A percentile compares a stretch with the other conserved stretches of the same genome.
phyloP scores from a whole-genome alignment of 2,888 invertebrate species.

The Ochropleura leucogaster region DNA sequence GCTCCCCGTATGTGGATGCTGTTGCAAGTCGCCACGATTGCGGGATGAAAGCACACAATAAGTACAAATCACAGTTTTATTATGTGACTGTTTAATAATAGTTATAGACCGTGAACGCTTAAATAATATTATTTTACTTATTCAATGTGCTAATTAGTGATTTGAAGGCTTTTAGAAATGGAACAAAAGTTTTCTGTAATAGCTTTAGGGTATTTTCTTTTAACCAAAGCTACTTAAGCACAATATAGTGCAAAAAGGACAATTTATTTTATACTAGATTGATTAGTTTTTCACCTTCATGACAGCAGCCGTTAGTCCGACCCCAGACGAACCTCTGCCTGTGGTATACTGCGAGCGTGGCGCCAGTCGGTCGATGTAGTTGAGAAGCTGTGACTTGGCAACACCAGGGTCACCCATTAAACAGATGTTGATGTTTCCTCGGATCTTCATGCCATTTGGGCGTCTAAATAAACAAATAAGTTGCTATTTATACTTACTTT shows the following conservation, averaged over 20 bases:
- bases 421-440: constrained; percentile 99
- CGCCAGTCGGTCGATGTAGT: constrained; percentile 98
- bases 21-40: too few species aligned
- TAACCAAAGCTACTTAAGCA: background rate
- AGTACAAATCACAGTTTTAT: too few species aligned
- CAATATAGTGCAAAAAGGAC: background rate
- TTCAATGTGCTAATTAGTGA: background rate
- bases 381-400: constrained; percentile 98
- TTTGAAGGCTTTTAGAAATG: background rate
- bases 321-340: constrained; percentile 98
- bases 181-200: background rate
- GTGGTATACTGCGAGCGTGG: constrained; percentile 98
- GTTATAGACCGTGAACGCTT: too few species aligned
- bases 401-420: constrained; percentile 99
- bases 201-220: background rate
- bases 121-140: background rate
- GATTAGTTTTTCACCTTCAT: constrained; percentile 91
- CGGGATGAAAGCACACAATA: too few species aligned
- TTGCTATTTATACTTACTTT: background rate
- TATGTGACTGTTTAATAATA: too few species aligned
- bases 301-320: constrained; percentile 99
- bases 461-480: constrained; percentile 79
- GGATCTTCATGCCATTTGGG: constrained; percentile 99
- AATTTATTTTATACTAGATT: too few species aligned
- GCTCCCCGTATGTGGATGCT: too few species aligned